These are phyloP conservation scores for Rhagoletis zephyria DNA, from an alignment of 1,140 invertebrate genomes.

Conservation along the genomic window DNA sequence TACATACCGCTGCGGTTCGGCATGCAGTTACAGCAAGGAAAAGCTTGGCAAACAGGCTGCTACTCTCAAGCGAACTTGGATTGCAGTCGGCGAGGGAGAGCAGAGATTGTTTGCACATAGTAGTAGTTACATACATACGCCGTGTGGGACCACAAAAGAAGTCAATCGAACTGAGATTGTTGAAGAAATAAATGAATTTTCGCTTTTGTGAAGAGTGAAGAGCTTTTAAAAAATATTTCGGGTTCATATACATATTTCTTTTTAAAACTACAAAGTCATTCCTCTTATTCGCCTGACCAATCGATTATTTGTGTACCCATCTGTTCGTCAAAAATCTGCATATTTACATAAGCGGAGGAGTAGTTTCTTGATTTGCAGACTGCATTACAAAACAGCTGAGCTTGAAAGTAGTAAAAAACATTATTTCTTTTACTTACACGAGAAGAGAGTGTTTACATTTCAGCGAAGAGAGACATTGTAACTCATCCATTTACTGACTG, in stretches of 20 bases:
- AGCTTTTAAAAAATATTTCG: background rate
- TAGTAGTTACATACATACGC: constrained; percentile 10
- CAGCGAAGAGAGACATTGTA: background rate
- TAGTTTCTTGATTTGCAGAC: background rate
- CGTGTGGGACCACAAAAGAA: background rate
- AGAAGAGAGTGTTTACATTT: background rate
- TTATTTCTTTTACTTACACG: background rate
- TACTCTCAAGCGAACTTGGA: background rate
- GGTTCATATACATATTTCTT: too few relatives aligned
- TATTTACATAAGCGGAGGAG: background rate
- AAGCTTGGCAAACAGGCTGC: background rate
- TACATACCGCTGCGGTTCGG: constrained; percentile 29
- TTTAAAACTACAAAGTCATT: too few relatives aligned
- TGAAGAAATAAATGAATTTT: background rate
- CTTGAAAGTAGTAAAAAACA: background rate
- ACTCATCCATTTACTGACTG: background rate
- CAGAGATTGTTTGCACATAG: background rate
- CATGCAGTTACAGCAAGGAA: constrained; percentile 40
- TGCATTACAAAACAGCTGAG: constrained; percentile 26
- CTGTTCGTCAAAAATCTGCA: background rate
- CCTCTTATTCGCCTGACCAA: background rate
- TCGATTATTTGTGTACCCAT: constrained; percentile 4
- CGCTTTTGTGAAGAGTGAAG: background rate
- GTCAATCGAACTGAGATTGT: background rate
- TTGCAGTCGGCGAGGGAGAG: background rate